Conservation (phyloP, 2,888 invertebrate species). For the Cosmia trapezina region DNA sequence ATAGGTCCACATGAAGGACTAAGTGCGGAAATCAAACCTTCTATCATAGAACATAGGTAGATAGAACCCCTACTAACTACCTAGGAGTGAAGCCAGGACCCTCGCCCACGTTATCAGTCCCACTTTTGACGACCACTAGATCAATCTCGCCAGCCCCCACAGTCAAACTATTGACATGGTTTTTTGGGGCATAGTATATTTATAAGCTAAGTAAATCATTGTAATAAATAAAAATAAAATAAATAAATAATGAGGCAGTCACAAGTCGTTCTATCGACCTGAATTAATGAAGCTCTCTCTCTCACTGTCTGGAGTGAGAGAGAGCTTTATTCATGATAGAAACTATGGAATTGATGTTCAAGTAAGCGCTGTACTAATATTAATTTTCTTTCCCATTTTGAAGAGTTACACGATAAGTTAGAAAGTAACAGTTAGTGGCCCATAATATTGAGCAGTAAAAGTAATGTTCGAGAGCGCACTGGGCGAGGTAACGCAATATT, state of each 20-base stretch:
- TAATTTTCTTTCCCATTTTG: neutral
- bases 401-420: slow-evolving; percentile 1
- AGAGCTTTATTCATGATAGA: neutral
- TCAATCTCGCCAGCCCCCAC: no score
- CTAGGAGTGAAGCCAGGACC: neutral
- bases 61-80: no score
- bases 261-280: no score
- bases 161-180: no score
- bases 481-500: slow-evolving; percentile 33
- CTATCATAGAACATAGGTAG: no score
- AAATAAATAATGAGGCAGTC: neutral
- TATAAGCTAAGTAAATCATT: no score
- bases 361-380: neutral
- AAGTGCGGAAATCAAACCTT: no score
- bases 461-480: slow-evolving; percentile 34
- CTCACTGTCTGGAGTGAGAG: no score
- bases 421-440: slow-evolving; percentile 9
- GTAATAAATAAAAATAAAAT: no score
- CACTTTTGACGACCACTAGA: neutral
- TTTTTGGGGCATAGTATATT: no score
- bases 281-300: no score
- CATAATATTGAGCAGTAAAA: slow-evolving; percentile 16
- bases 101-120: neutral
- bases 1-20: no score
- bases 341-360: neutral